Evolutionary conservation across 2,888 invertebrate species (phyloP).

Genomic region (Chymomyza caudatula): DNA sequence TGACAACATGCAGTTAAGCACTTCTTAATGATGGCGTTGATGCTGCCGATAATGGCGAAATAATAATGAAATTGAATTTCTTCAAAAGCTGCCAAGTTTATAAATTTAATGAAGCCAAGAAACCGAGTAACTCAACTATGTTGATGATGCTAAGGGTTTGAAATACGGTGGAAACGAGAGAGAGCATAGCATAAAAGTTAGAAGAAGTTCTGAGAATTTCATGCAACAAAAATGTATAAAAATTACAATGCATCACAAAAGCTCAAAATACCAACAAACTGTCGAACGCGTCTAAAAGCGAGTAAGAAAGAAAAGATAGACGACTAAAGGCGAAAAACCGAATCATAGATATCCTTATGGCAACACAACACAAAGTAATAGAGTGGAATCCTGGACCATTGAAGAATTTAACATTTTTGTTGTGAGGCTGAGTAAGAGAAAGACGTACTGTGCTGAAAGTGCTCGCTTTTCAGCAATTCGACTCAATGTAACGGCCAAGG

Average conservation of each 20-base stretch:
- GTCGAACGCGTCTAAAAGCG: background rate
- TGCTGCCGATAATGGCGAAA: conserved; percentile 61
- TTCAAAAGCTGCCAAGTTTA: conserved; percentile 40
- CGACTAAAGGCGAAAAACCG: background rate
- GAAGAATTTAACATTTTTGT: too few relatives aligned
- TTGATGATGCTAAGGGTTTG: conserved; percentile 3
- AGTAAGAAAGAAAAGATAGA: background rate
- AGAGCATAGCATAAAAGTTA: conserved; percentile 22
- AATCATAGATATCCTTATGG: background rate
- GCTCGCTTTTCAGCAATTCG: too few relatives aligned
- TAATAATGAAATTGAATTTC: conserved; percentile 64
- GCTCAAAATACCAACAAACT: conserved; percentile 46
- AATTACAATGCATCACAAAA: conserved; percentile 50
- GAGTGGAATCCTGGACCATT: too few relatives aligned
- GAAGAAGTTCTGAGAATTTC: background rate
- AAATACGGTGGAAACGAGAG: background rate
- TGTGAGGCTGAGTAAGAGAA: too few relatives aligned
- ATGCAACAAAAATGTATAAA: conserved; percentile 24
- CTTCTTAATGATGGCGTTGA: conserved; percentile 57
- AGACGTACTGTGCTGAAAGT: too few relatives aligned
- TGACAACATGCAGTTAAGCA: conserved; percentile 68
- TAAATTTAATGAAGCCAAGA: background rate
- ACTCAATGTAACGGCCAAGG: too few relatives aligned
- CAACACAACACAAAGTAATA: too few relatives aligned
- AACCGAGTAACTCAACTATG: too few relatives aligned